Evolutionary conservation across 2,888 invertebrate species (phyloP), one percentile per base, ranked within the genome.

Genomic region (Slavum lentiscoides): DNA sequence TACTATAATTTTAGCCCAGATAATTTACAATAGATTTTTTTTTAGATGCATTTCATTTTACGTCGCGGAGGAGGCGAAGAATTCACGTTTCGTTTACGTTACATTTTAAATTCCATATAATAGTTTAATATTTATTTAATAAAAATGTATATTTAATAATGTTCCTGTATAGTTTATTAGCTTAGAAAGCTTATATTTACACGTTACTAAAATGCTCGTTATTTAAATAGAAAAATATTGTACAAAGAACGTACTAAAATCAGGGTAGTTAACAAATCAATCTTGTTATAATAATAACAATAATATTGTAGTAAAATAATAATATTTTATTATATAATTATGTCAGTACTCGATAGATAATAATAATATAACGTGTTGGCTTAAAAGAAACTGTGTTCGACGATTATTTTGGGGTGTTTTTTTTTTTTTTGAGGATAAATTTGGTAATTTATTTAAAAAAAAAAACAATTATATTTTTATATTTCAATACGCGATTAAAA

Each of bases 101-200:
- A 21, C 19, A 30, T 55, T 58, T 70, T n/a, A 37, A 62, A 74
- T 62, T 62, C 61, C n/a, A 8, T 5, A 55, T 30, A 30, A 53
- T 74, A 74, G 64, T 64, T 30, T 53, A 53, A 49, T 49, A 37
- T 74, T 43, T 64, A 23, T 73, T 61, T 64, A 37, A 74, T 64
- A 66, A 74, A 75, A 67, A 67, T 19, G 58, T 43, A 67, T 75
- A 67, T 6, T 75, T 75, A 67, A 39, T 77, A 69, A 53, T 37
- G 59, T 77, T 77, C 76, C 76, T 77, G 76, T 77, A 77, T 59
- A 69, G 61, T 49, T 77, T 69, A 69, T 69, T 69, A 77, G 76
- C 76, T 69, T 49, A 37, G 17, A 53, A 77, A 77, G 76, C 68
- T 77, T 77, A 69, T 77, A 69, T 77, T 69, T 77, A 77, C 69